A percentile compares a stretch with the other conserved stretches of the same genome.
Evolutionary conservation across 2,113 vertebrate genomes (phyloP).

Genomic region (Bostrychus sinensis): DNA sequence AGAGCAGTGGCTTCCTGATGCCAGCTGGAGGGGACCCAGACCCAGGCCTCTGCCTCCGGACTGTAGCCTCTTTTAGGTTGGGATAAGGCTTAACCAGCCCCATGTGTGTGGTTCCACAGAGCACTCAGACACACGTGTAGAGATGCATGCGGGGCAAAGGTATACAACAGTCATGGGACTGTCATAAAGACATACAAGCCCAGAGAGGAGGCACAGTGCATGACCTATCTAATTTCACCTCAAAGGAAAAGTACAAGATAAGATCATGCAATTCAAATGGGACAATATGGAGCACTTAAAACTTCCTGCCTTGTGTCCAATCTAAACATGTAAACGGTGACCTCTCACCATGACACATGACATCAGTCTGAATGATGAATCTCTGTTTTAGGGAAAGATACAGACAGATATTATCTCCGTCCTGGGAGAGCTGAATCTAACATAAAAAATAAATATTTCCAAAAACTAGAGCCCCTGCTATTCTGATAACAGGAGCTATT

Average conservation of each 20-base stretch:
- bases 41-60: slow-evolving; percentile 59
- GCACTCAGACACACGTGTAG: slow-evolving; percentile 16
- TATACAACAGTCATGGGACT: slow-evolving; percentile 28
- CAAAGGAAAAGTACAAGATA: slow-evolving; percentile 16
- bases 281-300: slow-evolving; percentile 15
- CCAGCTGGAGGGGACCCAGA: slow-evolving; percentile 74
- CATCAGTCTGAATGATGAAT: slow-evolving; percentile 25
- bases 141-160: slow-evolving; percentile 6
- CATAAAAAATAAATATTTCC: slow-evolving; percentile 17
- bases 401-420: slow-evolving; percentile 6
- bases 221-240: slow-evolving; percentile 16
- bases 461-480: slow-evolving; percentile 15
- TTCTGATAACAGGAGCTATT: neutral
- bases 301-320: slow-evolving; percentile 1
- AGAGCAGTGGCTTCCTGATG: slow-evolving; percentile 64
- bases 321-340: slow-evolving; percentile 3
- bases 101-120: slow-evolving; percentile 26
- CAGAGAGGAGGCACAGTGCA: neutral
- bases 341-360: slow-evolving; percentile 12
- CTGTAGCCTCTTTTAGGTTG: slow-evolving; percentile 36
- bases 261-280: slow-evolving; percentile 15
- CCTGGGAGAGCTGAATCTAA: slow-evolving; percentile 20
- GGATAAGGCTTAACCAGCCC: slow-evolving; percentile 38
- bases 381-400: slow-evolving; percentile 2
- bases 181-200: slow-evolving; percentile 2